Conservation (phyloP, 2,113 vertebrate species). For the Phrynosoma blainvillii region DNA sequence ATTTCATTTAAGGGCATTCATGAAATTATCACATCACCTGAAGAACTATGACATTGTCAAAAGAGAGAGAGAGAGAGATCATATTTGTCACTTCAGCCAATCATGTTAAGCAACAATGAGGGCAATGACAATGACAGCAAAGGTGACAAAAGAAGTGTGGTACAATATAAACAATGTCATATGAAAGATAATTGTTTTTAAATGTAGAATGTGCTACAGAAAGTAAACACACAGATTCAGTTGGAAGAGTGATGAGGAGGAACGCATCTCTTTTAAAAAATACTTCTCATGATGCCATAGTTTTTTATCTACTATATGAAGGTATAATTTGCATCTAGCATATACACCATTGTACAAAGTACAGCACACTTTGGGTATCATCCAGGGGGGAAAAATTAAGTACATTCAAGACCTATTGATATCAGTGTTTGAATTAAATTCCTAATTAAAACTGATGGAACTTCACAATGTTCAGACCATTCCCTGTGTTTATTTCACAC, state of each 20-base stretch:
- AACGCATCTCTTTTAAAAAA: background rate
- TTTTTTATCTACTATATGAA: background rate
- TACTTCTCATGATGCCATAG: background rate
- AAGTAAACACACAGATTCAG: background rate
- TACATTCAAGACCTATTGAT: background rate
- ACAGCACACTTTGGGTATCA: background rate
- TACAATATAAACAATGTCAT: background rate
- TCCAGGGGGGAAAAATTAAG: background rate
- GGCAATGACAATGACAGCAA: background rate
- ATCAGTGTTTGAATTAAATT: background rate
- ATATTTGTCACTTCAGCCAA: background rate
- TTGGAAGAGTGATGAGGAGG: background rate
- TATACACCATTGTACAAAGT: background rate
- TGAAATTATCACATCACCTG: background rate
- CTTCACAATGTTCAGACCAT: background rate
- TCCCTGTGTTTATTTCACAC: background rate
- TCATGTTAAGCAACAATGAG: background rate
- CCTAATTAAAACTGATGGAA: background rate
- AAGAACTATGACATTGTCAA: background rate
- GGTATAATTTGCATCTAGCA: background rate
- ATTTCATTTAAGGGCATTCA: background rate
- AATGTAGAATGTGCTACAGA: background rate
- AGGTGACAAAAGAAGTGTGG: background rate
- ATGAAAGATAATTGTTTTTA: background rate
- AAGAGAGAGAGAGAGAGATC: background rate